Base-by-base conservation (phyloP, 2,797 vertebrate species). In the Rhyacichthys aspro region DNA sequence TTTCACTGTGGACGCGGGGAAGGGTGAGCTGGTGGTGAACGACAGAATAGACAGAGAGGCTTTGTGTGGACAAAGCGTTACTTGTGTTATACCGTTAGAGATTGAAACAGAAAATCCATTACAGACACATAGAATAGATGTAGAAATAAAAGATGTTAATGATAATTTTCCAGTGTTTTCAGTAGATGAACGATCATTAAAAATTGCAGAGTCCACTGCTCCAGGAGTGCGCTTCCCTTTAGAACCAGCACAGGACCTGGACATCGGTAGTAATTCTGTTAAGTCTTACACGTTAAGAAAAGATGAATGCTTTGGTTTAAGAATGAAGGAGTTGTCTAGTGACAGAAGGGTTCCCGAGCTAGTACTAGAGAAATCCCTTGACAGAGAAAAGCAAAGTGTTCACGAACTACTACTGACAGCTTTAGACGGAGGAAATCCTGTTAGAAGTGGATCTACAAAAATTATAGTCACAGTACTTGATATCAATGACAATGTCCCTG, bases 141-240 rank as follows among this genome's bases (percentile, higher is more conserved):
- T 94, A 44, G 93, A 94, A 79, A 89, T 94, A 69, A 55, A 85
- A 75, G 93, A 94, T 43, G 89, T 93, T 10, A 94, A 94, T 39
- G 93, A 94, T 36, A 94, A 94, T 65, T 79, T 82, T 0, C 93
- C 93, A 0, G 65, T 14, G 41, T 93, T 94, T 67, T 47, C 85
- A n/a, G 72, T 64, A 33, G 76, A 34, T 72, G 78, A 50, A 74
- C 76, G 48, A 3, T 1, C 43, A 7, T 14, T 74, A 37, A 43
- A 78, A 39, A 74, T 88, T 1, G 38, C 5, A 0, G 81, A 88
- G 36, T 69, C 0, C 1, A 61, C 64, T 9, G 43, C 59, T 6
- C 52, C 72, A 1, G 82, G 84, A 7, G 67, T 55, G 10, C 72
- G 72, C 5, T 85, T 87, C 43, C 69, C 58, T 0, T 72, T 78